These are phyloP conservation scores for Pemphigus obesinymphae DNA, from an alignment of 1,140 invertebrate genomes.

Conservation along the genomic window DNA sequence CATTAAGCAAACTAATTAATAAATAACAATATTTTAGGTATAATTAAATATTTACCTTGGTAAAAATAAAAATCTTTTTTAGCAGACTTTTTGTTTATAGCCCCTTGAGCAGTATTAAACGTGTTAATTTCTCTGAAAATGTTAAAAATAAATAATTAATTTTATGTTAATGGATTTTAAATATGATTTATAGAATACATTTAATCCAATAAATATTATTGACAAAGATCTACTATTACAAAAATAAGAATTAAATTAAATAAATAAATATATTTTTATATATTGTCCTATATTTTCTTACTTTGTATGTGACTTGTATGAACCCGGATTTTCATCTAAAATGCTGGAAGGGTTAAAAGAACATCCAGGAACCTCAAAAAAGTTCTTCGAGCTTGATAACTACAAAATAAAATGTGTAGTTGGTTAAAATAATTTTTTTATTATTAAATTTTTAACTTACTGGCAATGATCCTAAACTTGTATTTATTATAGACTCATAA, in stretches of 20 bases:
- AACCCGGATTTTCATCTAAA: neutral
- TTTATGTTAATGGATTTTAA: no score
- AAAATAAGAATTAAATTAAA: neutral
- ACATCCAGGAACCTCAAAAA: neutral
- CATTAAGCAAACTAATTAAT: neutral
- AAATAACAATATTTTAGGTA: neutral
- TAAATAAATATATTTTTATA: no score
- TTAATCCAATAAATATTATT: neutral
- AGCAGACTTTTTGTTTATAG: neutral
- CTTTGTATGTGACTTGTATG: neutral
- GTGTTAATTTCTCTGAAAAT: neutral
- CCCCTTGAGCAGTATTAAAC: neutral
- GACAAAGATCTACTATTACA: neutral
- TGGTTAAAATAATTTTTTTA: neutral
- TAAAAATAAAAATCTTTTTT: constrained; percentile 48
- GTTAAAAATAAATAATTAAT: neutral
- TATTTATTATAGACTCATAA: neutral
- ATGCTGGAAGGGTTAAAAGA: neutral
- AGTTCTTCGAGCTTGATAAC: neutral
- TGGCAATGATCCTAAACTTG: neutral
- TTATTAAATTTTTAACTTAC: neutral
- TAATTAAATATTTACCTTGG: constrained; percentile 30
- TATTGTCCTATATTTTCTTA: neutral
- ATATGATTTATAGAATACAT: no score
- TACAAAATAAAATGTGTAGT: constrained; percentile 3